Base-by-base conservation (phyloP, 1,140 invertebrate species). In the Drosophila chauvacae region DNA sequence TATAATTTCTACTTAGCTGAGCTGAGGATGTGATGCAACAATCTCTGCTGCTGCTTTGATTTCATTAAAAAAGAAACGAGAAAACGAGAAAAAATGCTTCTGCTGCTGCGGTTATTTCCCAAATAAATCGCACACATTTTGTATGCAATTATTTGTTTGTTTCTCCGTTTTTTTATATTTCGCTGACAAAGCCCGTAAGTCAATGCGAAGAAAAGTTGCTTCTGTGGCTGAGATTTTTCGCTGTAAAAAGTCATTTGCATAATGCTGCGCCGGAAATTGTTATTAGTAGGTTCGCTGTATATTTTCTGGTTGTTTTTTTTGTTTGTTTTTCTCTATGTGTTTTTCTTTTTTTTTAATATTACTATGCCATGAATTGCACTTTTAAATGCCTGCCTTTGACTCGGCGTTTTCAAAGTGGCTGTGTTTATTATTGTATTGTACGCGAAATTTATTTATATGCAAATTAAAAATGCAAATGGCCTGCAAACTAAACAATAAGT, bases 101-200 rank as follows among this genome's bases (percentile, higher is more conserved):
- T 66, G 74, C 65, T 42, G 76, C 30, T 70, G 80, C 63, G 64
- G 65, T 87, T 85, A 79, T 85, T 87, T 86, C 82, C 86, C 82
- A 86, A 86, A 86, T 86, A 86, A 86, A 86, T 86, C 82, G 82
- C 82, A 83, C 80, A 86, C 83, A 86, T 86, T 86, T 87, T 87
- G 82, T 83, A 86, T 86, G 82, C 82, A 86, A 86, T 86, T 86
- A 86, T 86, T 82, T 79, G 61, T 58, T 73, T 79, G 55, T 81
- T 76, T 76, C 55, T 64, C 55, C 45, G 30, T 44, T 64, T 62
- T 48, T 58, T 18, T 45, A 33, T 74, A 57, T 60, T 85, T 81
- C 56, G 75, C 79, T 72, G 69, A 72, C 69, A 72, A 69, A 68
- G 69, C 56, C 60, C 75, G 81, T 59, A 85, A 85, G 82, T 85